These are phyloP conservation scores for Drosophila demipolita DNA, from an alignment of 2,888 invertebrate genomes.

Conservation along the genomic window DNA sequence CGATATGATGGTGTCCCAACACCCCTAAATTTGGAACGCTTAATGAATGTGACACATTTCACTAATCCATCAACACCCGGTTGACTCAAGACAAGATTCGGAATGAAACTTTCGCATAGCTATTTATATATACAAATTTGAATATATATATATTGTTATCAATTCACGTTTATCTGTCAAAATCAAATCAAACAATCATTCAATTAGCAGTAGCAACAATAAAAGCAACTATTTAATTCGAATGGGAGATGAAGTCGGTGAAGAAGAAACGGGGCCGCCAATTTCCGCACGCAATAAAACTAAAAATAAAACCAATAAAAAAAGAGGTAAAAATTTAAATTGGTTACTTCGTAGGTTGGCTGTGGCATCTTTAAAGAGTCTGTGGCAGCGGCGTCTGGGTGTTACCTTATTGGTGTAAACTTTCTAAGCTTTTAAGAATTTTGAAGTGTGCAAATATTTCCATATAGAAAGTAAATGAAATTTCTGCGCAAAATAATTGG, in stretches of 20 bases:
- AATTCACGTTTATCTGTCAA: constrained; percentile 55
- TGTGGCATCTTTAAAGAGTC: constrained; percentile 27
- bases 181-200: constrained; percentile 62
- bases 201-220: constrained; percentile 39
- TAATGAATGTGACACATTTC: constrained; percentile 52
- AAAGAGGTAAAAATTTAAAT: constrained; percentile 33
- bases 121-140: constrained; percentile 14
- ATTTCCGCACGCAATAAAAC: constrained; percentile 52
- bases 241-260: constrained; percentile 7
- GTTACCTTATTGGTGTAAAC: constrained; percentile 50
- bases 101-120: constrained; percentile 48
- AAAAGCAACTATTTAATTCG: constrained; percentile 11
- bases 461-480: constrained; percentile 63
- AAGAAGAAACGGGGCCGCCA: constrained; percentile 45
- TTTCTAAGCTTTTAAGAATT: constrained; percentile 60
- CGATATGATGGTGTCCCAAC: constrained; percentile 3
- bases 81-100: constrained; percentile 26
- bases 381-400: constrained; percentile 33
- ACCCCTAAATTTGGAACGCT: constrained; percentile 13
- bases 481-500: constrained; percentile 54
- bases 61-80: constrained; percentile 47
- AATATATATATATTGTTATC: constrained; percentile 22
- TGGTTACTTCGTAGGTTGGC: constrained; percentile 13
- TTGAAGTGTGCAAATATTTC: constrained; percentile 60
- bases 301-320: constrained; percentile 11